Evolutionary conservation across 2,113 vertebrate species (phyloP), one percentile per base, ranked within the genome.

Genomic region (Trichechus manatus): DNA sequence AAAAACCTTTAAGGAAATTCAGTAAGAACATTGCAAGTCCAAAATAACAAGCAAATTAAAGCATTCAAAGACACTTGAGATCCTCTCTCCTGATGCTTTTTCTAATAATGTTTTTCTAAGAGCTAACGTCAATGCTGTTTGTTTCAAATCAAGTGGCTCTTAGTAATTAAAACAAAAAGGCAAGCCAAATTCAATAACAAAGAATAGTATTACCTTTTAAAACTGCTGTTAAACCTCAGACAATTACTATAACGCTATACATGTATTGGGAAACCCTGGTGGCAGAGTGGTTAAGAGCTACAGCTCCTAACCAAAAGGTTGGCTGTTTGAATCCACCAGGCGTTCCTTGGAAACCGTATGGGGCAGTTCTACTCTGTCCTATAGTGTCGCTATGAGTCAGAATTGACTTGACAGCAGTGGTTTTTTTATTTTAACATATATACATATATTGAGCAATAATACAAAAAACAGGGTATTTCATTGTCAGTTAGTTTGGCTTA

Each of bases 1-100:
- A 97, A 93, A 97, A 97, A n/a, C 96, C 87, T 86, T 97, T 98
- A 53, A 82, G 29, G 0, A 61, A 97, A 97, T 63, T 98, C 92
- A 96, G 74, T 97, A 98, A 96, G 33, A 97, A 85, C 83, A 95
- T 83, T 84, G 36, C 61, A 95, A 95, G 78, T 78, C 33, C 80
- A 97, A 95, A 96, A 93, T 96, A 97, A 97, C 44, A 80, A 96
- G 50, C 2, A 96, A 98, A 97, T 96, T 95, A 93, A 98, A 98
- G 33, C 47, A 39, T 75, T 97, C 27, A 5, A 70, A 93, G n/a
- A 87, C 78, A 89, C 36, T 70, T 75, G 9, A 94, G 81, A 95
- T 31, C 0, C 11, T 85, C 42, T 85, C 39, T 91, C 23, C 17
- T 20, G 27, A 74, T 72, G 20, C 7, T 13, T 8, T 87, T 89